Conservation (phyloP, 2,797 vertebrate species). For the Acrossocheilus fasciatus region DNA sequence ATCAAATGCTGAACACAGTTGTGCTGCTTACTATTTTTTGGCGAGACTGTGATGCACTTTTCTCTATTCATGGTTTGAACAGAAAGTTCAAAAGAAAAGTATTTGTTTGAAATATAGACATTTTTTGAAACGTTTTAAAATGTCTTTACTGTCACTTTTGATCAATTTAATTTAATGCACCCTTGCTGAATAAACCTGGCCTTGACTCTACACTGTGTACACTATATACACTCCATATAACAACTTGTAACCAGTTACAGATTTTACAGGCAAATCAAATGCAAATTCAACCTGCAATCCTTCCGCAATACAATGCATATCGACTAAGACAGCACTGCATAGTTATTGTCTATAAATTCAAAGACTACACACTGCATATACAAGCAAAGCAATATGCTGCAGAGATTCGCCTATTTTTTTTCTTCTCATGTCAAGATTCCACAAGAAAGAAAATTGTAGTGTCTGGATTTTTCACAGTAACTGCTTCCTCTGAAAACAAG, state of each 20-base stretch:
- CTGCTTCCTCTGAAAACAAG: slow-evolving; percentile 35
- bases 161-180: not conserved
- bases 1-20: not conserved
- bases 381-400: not conserved
- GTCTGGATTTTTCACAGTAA: not conserved
- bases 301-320: not conserved
- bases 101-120: not conserved
- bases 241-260: not conserved
- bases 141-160: not conserved
- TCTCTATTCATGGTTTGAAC: not conserved
- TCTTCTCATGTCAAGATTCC: not conserved
- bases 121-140: not conserved
- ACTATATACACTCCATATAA: not conserved
- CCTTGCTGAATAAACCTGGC: not conserved
- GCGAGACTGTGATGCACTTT: not conserved
- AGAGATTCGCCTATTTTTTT: not conserved
- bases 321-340: not conserved
- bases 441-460: not conserved
- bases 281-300: not conserved
- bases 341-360: not conserved
- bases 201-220: not conserved
- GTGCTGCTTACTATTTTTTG: not conserved
- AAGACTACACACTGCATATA: not conserved
- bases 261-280: slow-evolving; percentile 25
- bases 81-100: not conserved